A percentile compares a stretch with the other conserved stretches of the same genome.
Evolutionary conservation across 2,113 vertebrate species (phyloP).

Genomic region (Pseudorectes ferrugineus): DNA sequence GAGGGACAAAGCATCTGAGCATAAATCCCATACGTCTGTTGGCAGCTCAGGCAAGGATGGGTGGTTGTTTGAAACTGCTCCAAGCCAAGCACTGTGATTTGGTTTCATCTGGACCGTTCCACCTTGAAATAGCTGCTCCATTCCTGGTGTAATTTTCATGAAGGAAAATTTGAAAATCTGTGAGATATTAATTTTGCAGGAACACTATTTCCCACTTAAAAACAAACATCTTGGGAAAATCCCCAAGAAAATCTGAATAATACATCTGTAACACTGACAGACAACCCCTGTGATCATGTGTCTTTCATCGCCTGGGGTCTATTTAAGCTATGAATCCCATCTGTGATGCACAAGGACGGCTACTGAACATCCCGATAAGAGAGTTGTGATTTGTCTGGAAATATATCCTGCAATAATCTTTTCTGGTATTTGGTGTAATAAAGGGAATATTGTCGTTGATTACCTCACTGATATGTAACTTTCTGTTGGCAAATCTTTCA

Average conservation of each 20-base stretch:
- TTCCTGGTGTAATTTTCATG: neutral
- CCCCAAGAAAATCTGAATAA: neutral
- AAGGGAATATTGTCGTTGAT: neutral
- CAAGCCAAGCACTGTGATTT: neutral
- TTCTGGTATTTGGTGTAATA: neutral
- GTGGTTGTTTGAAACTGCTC: neutral
- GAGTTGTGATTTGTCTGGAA: neutral
- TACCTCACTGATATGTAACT: neutral
- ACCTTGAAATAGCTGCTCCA: neutral
- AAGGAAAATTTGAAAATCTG: neutral
- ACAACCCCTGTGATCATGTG: neutral
- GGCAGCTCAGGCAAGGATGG: neutral
- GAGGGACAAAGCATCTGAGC: neutral
- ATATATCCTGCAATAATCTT: neutral
- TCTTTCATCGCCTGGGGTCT: neutral
- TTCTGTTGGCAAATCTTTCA: slow-evolving; percentile 39
- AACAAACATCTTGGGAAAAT: neutral
- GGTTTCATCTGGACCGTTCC: neutral
- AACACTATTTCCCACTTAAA: neutral
- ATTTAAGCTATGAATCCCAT: neutral
- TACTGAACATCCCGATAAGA: neutral
- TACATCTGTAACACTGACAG: neutral
- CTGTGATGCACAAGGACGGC: neutral
- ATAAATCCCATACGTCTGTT: fast-evolving
- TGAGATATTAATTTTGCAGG: neutral